Evolutionary conservation across 2,797 vertebrate species (phyloP), one percentile per base, ranked within the genome.

Genomic region (Myripristis murdjan): DNA sequence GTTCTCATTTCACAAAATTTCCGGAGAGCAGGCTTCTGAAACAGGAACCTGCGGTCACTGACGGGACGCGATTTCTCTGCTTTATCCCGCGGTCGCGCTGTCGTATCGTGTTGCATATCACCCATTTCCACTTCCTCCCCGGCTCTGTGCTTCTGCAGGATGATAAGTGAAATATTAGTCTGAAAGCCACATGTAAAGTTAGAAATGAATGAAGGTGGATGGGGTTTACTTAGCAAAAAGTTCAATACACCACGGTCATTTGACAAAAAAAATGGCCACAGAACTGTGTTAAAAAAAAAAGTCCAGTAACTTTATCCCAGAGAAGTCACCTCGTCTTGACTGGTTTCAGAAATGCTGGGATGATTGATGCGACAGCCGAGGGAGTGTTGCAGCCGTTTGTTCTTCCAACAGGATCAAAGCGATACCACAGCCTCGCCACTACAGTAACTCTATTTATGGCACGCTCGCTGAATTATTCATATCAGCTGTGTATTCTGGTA

Each of bases 391-490:
- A 53, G 57, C 22, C 44, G 26, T 60, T 82, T 77, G 55, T 81
- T 80, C 71, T 55, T 75, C 33, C 64, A 33, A 78, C 63, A 46
- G 16, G 73, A 91, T 87, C 78, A 87, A 86, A 86, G 82, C 33
- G 14, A n/a, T 3, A 51, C 14, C 9, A 74, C 58, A 61, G 6
- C 82, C 70, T 52, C 59, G 57, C 59, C 75, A 67, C 77, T 73
- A 85, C 66, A 66, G 64, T 75, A 79, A 70, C 82, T 89, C 83
- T 88, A 89, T 89, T 88, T 85, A 65, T 73, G 82, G 77, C 73
- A 70, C 11, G 37, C 52, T 20, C 26, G 26, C 47, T 87, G 78
- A 89, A 89, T 90, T 86, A 91, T 91, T 88, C 75, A 90, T 82
- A 35, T 64, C 8, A 43, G 39, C 69, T 49, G 67, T 62, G 69